phyloP scores from a whole-genome alignment of 2,888 invertebrate genomes.

The Acanthopleura granulata region DNA sequence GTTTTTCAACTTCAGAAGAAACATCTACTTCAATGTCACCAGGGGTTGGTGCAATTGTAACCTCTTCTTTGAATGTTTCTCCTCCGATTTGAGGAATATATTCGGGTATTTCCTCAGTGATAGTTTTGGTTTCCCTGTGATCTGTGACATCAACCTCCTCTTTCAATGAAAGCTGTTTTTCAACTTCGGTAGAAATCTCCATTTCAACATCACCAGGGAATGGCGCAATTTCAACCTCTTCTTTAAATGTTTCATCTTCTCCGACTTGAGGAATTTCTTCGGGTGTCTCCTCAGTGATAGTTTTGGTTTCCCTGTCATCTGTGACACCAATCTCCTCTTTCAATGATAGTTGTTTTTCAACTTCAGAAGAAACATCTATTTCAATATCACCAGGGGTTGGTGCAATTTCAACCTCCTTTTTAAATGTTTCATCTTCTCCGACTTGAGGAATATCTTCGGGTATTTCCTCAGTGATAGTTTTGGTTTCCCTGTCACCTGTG shows the following conservation, averaged over 20 bases:
- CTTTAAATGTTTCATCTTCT: too few relatives aligned
- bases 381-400: too few relatives aligned
- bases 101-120: not conserved
- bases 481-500: not conserved
- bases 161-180: not conserved
- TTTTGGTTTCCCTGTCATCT: too few relatives aligned
- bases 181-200: not conserved
- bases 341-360: too few relatives aligned
- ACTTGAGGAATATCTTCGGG: not conserved
- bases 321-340: too few relatives aligned
- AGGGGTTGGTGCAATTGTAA: not conserved
- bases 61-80: not conserved
- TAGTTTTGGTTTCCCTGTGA: not conserved
- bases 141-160: not conserved
- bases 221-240: not conserved
- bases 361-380: too few relatives aligned
- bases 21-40: not conserved
- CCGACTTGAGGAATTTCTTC: too few relatives aligned
- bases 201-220: not conserved
- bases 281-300: too few relatives aligned
- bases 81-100: not conserved
- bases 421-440: not conserved
- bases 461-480: not conserved
- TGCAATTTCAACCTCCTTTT: too few relatives aligned
- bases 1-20: not conserved